These are phyloP conservation scores for Chrysaora quinquecirrha DNA, from an alignment of 30 jellyfish, hydroid and myxozoan genomes.

Conservation along the genomic window DNA sequence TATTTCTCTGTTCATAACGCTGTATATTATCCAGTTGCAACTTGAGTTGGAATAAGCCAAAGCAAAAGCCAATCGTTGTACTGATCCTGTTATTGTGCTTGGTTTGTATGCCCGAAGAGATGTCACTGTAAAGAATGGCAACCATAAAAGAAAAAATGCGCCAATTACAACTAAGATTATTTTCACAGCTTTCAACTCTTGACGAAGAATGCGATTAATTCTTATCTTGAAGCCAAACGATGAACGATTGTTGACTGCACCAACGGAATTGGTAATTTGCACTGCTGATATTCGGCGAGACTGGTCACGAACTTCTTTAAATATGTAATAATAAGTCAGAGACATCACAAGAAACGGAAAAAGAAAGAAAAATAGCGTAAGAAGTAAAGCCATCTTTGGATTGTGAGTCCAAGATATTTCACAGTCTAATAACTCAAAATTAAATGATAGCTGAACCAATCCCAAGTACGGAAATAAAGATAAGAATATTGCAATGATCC, in stretches of 20 bases:
- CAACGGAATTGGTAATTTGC: background rate
- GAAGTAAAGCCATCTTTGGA: slow-evolving; percentile 64
- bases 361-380: slow-evolving; percentile 57
- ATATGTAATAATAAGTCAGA: slow-evolving; percentile 63
- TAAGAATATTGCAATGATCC: slow-evolving; percentile 64
- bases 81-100: slow-evolving; percentile 33
- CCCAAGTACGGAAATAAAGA: slow-evolving; percentile 86
- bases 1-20: slow-evolving; percentile 80
- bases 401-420: slow-evolving; percentile 53
- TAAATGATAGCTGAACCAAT: slow-evolving; percentile 53
- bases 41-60: slow-evolving; percentile 78
- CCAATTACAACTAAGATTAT: slow-evolving; percentile 85
- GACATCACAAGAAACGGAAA: slow-evolving; percentile 70
- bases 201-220: slow-evolving; percentile 18
- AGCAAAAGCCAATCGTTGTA: slow-evolving; percentile 61
- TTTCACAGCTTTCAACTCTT: slow-evolving; percentile 83
- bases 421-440: slow-evolving; percentile 68
- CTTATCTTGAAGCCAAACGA: slow-evolving; percentile 33
- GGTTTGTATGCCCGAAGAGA: slow-evolving; percentile 64
- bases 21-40: slow-evolving; percentile 90
- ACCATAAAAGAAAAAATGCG: slow-evolving; percentile 77
- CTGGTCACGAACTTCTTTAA: slow-evolving; percentile 69
- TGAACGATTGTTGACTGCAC: background rate
- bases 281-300: slow-evolving; percentile 55
- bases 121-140: slow-evolving; percentile 72